Percentiles rank a stretch among this genome's conserved stretches.
phyloP scores from a whole-genome alignment of 2,888 invertebrate genomes.

The Philereme transversata region DNA sequence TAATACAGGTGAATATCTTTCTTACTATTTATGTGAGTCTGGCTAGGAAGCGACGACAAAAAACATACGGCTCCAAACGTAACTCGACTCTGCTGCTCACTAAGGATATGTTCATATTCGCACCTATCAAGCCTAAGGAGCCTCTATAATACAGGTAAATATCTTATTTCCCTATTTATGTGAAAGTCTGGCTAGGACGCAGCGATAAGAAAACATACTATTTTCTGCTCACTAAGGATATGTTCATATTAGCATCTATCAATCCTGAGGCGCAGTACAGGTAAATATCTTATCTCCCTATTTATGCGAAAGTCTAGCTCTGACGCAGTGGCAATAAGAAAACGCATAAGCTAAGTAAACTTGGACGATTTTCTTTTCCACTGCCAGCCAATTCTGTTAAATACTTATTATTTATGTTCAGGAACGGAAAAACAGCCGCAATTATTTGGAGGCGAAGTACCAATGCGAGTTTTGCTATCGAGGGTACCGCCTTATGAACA shows the following conservation, averaged over 20 bases:
- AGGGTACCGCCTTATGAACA: constrained; percentile 61
- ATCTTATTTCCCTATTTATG: too few species aligned
- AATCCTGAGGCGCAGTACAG: too few species aligned
- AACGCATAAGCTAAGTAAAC: too few species aligned
- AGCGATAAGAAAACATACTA: too few species aligned
- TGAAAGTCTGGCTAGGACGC: too few species aligned
- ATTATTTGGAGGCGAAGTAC: constrained; percentile 65
- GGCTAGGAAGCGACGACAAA: constrained; percentile 52
- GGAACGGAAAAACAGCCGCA: constrained; percentile 55
- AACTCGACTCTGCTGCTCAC: constrained; percentile 8
- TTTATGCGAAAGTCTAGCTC: too few species aligned
- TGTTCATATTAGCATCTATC: too few species aligned
- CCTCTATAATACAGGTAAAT: neutral
- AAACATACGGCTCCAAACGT: constrained; percentile 7
- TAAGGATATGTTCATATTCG: constrained; percentile 19
- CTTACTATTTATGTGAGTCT: constrained; percentile 25
- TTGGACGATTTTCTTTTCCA: too few species aligned
- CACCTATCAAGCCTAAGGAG: constrained; percentile 42
- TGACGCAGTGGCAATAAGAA: too few species aligned
- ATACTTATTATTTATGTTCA: neutral
- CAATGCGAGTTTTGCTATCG: constrained; percentile 68
- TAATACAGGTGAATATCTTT: neutral
- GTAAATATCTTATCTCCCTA: too few species aligned
- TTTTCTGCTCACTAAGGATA: too few species aligned
- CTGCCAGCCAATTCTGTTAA: too few species aligned